Conservation (phyloP, 2,888 invertebrate genomes). For the Anthophora plumipes region DNA sequence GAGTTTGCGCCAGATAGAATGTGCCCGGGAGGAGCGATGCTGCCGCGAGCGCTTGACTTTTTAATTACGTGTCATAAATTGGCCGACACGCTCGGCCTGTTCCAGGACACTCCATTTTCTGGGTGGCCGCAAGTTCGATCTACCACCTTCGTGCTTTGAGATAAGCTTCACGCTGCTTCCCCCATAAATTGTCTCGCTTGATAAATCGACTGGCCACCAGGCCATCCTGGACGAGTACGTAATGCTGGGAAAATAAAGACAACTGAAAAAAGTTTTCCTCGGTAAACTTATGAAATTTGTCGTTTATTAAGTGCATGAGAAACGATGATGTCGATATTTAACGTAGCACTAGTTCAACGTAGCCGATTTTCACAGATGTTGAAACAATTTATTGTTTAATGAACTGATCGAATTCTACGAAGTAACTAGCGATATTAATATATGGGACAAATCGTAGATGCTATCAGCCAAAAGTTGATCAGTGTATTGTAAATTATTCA, state of each 20-base stretch:
- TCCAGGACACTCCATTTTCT: constrained; percentile 81
- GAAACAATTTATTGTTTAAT: too few species aligned
- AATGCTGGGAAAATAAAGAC: constrained; percentile 52
- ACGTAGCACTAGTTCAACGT: not conserved
- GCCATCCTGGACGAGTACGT: constrained; percentile 55
- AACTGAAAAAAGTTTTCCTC: constrained; percentile 18
- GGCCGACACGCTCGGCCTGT: constrained; percentile 79
- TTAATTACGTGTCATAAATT: constrained; percentile 83
- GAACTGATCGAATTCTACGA: not conserved
- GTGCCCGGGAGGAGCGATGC: constrained; percentile 69
- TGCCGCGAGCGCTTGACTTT: constrained; percentile 77
- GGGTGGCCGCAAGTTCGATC: constrained; percentile 81
- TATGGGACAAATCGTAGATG: not conserved
- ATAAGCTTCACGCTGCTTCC: constrained; percentile 70
- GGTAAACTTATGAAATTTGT: not conserved
- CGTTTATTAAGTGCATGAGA: not conserved
- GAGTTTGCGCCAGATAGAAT: constrained; percentile 72
- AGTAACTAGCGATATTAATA: not conserved
- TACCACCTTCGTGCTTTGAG: constrained; percentile 71
- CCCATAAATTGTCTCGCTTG: constrained; percentile 79
- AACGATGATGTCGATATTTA: not conserved
- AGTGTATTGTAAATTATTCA: too few species aligned
- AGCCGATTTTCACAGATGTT: too few species aligned
- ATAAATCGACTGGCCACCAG: constrained; percentile 74
- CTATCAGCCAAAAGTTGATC: too few species aligned